Evolutionary conservation across 2,888 invertebrate genomes (phyloP).

Genomic region (Seira ritae): DNA sequence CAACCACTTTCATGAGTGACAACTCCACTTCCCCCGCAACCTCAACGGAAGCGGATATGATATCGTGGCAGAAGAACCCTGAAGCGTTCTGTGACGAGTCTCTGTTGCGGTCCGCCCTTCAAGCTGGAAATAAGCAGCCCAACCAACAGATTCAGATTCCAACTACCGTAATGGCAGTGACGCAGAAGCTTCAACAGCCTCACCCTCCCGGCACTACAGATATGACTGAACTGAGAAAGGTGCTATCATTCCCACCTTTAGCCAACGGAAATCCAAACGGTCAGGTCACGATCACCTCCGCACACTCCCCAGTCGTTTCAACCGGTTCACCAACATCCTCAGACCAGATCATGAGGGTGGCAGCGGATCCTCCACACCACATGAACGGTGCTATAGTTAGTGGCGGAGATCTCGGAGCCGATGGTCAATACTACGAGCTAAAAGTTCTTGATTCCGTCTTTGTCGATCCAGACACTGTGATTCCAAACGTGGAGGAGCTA

Average conservation of each 20-base stretch:
- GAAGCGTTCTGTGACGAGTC: conserved; percentile 70
- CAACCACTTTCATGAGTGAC: conserved; percentile 67
- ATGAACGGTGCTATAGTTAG: neutral
- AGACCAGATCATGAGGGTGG: conserved; percentile 28
- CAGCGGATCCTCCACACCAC: conserved; percentile 12
- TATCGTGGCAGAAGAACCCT: conserved; percentile 64
- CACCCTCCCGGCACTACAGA: conserved; percentile 52
- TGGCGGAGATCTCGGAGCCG: conserved; percentile 48
- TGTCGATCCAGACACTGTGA: conserved; percentile 68
- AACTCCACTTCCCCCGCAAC: conserved; percentile 57
- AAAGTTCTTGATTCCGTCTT: conserved; percentile 70
- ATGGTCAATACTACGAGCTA: conserved; percentile 68
- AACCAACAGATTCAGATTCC: conserved; percentile 47
- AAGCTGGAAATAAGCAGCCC: conserved; percentile 63
- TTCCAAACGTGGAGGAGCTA: conserved; percentile 73
- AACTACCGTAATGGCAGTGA: conserved; percentile 51
- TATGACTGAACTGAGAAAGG: conserved; percentile 72
- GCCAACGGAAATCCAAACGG: conserved; percentile 32
- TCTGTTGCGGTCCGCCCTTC: conserved; percentile 69
- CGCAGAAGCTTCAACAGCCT: conserved; percentile 51
- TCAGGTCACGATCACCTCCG: conserved; percentile 23
- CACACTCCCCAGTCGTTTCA: conserved; percentile 38
- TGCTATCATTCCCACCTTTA: conserved; percentile 72
- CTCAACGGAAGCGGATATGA: conserved; percentile 60
- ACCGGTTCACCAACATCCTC: conserved; percentile 56